Conservation (phyloP, 2,888 invertebrate genomes). For the Diogma glabrata region DNA sequence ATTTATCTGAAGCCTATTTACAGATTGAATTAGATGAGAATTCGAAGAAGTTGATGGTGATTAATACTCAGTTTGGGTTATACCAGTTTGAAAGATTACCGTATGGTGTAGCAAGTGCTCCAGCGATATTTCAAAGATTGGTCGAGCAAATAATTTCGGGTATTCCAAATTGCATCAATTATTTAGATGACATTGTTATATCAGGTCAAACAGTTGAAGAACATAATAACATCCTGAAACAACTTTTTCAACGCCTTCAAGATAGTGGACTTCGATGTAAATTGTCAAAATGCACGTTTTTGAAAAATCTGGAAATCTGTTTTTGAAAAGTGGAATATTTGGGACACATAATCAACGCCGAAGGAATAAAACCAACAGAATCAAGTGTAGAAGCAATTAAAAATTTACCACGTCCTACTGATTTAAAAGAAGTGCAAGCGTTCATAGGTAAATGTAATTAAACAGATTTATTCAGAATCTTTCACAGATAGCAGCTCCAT, state of each 20-base stretch:
- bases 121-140: conserved; percentile 17
- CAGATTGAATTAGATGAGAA: conserved; percentile 14
- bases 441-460: background rate
- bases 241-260: conserved; percentile 13
- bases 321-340: conserved; percentile 19
- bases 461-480: background rate
- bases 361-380: background rate
- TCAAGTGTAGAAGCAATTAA: background rate
- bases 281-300: conserved; percentile 22
- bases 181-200: conserved; percentile 13
- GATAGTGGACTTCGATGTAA: conserved; percentile 18
- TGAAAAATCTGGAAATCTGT: conserved; percentile 17
- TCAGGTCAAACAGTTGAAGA: conserved; percentile 9
- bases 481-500: conserved; percentile 17
- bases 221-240: background rate
- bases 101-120: conserved; percentile 18
- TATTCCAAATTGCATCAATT: conserved; percentile 9
- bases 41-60: conserved; percentile 12
- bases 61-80: conserved; percentile 17
- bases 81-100: conserved; percentile 19
- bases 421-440: conserved; percentile 6
- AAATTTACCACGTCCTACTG: background rate
- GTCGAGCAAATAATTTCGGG: conserved; percentile 16
- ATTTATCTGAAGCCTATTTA: conserved; percentile 14
- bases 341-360: background rate